A percentile compares a stretch with the other conserved stretches of the same genome.
phyloP scores from a whole-genome alignment of 2,888 invertebrate species.

The Aproaerema taeniolella region DNA sequence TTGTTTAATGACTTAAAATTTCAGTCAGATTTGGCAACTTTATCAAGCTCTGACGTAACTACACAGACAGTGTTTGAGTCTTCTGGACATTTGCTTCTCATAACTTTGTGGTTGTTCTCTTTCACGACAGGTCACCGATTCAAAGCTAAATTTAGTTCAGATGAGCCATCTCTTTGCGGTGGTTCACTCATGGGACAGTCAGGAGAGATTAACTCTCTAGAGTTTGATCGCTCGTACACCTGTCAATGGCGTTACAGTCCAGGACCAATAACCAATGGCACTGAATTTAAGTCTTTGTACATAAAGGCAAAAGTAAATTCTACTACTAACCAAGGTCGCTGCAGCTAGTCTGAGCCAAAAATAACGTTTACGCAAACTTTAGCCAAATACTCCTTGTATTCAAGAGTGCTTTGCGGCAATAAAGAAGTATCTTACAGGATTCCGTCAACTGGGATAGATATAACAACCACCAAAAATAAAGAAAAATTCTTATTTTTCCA shows the following conservation, averaged over 20 bases:
- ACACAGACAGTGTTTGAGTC: constrained; percentile 69
- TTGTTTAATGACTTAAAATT: constrained; percentile 76
- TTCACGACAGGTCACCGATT: constrained; percentile 79
- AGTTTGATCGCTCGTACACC: constrained; percentile 37
- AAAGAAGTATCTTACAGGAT: constrained; percentile 36
- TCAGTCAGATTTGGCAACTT: constrained; percentile 20
- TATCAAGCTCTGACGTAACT: background rate
- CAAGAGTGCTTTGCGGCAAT: constrained; percentile 39
- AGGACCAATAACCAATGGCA: background rate
- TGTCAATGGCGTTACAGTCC: constrained; percentile 46
- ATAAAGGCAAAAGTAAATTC: constrained; percentile 40
- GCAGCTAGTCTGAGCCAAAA: constrained; percentile 32
- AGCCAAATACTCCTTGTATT: constrained; percentile 14
- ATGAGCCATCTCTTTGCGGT: constrained; percentile 68
- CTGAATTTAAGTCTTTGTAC: constrained; percentile 39
- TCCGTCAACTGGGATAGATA: constrained; percentile 37
- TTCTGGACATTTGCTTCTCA: constrained; percentile 78
- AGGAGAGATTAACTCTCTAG: constrained; percentile 45
- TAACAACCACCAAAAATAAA: constrained; percentile 36
- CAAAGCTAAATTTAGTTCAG: constrained; percentile 81
- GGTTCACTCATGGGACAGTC: constrained; percentile 37
- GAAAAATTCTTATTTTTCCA: constrained; percentile 54
- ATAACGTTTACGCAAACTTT: constrained; percentile 2
- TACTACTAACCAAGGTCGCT: constrained; percentile 26
- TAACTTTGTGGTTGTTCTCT: constrained; percentile 75